These are phyloP conservation scores for Meles meles DNA, from an alignment of 2,113 vertebrate species.

Conservation along the genomic window DNA sequence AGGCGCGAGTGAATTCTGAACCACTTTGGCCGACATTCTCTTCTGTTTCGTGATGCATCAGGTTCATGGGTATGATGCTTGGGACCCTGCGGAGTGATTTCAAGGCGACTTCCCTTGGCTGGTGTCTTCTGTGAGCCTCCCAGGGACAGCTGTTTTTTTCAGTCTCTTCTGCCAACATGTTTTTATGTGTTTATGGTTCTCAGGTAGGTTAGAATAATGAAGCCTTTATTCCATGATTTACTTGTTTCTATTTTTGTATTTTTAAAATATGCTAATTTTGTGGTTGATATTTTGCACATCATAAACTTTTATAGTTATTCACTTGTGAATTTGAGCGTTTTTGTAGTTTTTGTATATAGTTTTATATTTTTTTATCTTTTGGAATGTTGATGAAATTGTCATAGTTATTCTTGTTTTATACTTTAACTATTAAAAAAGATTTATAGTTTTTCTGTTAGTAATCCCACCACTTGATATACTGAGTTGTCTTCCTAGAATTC, in stretches of 20 bases:
- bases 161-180: not conserved
- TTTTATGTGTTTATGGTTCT: not conserved
- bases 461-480: not conserved
- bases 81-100: rapidly evolving
- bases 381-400: not conserved
- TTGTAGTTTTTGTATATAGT: not conserved
- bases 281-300: not conserved
- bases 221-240: not conserved
- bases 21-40: not conserved
- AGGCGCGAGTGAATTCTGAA: rapidly evolving
- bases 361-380: not conserved
- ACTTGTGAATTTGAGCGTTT: not conserved
- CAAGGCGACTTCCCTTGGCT: not conserved
- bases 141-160: not conserved
- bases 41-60: rapidly evolving
- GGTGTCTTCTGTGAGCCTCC: not conserved
- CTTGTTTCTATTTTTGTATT: not conserved
- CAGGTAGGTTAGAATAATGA: not conserved
- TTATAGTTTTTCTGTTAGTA: not conserved
- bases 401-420: not conserved
- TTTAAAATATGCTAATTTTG: not conserved
- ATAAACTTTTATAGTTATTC: not conserved
- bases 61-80: no score
- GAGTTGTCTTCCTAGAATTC: not conserved
- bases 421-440: not conserved